A percentile compares a stretch with the other conserved stretches of the same genome.
Conservation (phyloP, 1,140 invertebrate species). For the Marisa cornuarietis region DNA sequence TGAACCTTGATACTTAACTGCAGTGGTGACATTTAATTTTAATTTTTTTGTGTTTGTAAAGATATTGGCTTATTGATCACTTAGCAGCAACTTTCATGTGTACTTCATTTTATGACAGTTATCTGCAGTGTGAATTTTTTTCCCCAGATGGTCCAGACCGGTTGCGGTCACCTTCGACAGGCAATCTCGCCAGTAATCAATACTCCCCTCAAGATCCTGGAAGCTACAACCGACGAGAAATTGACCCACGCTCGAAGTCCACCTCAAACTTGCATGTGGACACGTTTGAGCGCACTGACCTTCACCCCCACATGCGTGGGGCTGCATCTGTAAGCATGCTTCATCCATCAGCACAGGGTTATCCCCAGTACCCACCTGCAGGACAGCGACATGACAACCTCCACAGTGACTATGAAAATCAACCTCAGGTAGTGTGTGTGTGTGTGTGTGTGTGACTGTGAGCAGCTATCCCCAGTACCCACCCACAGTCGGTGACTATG, state of each 20-base stretch:
- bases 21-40: no score
- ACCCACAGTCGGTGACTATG: conserved; percentile 57
- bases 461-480: no score
- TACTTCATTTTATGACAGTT: no score
- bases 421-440: conserved; percentile 28
- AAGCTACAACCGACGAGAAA: conserved; percentile 34
- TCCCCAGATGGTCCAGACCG: conserved; percentile 43
- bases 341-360: conserved; percentile 33
- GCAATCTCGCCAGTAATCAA: conserved; percentile 30
- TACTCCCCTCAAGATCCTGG: conserved; percentile 21
- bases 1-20: no score
- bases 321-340: conserved; percentile 55
- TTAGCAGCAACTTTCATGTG: no score
- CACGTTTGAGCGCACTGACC: conserved; percentile 41
- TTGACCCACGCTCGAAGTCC: conserved; percentile 54
- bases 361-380: conserved; percentile 47
- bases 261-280: conserved; percentile 57
- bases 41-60: no score
- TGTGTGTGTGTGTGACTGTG: conserved; percentile 22
- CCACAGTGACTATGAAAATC: conserved; percentile 56
- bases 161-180: conserved; percentile 37
- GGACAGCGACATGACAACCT: conserved; percentile 33
- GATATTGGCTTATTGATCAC: no score
- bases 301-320: conserved; percentile 38
- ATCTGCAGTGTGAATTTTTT: not conserved